Base-by-base conservation (phyloP, 2,888 invertebrate species). In the Eupithecia subfuscata region DNA sequence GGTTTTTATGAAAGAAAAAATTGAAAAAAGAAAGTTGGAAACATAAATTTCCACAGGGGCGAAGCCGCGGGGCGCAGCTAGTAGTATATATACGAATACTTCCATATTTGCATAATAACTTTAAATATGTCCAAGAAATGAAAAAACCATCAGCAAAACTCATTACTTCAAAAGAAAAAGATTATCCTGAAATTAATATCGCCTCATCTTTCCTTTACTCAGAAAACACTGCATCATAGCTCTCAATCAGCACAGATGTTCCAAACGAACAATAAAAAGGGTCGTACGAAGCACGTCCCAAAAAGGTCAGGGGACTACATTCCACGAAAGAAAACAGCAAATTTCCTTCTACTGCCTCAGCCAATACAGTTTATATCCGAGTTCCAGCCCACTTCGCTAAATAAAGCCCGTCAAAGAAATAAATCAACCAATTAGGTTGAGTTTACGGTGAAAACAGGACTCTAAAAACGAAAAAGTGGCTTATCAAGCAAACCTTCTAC, bases 311-410 rank as follows among this genome's bases (percentile, higher is more conserved):
- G 67, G 52, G 70, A 70, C 75, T 75, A 73, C 70, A 78, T 81
- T 79, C 79, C 72, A 75, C 73, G 71, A 74, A 77, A 78, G 81
- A 81, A 80, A 78, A 76, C 78, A 76, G 74, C 77, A 81, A 80
- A 77, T 77, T 75, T 76, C 76, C 77, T 80, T 79, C 77, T 70
- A 78, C 78, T 80, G 80, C 76, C 81, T 80, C 80, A 25, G 22
- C 71, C 83, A 77, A 82, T 81, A 83, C 82, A 82, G 79, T 84
- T 84, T 83, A 83, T 82, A 79, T 75, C 68, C 76, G 73, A 75
- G 75, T 81, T 83, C 83, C 83, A 82, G 56, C 72, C 80, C 79
- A 82, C 77, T 83, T 74, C 71, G 71, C 80, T 80, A 81, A 82
- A 81, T 78, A 82, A 80, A 69, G 75, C 71, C 69, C 65, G 69